phyloP scores from a whole-genome alignment of 2,888 invertebrate genomes.

The Nemotelus pantherinus region DNA sequence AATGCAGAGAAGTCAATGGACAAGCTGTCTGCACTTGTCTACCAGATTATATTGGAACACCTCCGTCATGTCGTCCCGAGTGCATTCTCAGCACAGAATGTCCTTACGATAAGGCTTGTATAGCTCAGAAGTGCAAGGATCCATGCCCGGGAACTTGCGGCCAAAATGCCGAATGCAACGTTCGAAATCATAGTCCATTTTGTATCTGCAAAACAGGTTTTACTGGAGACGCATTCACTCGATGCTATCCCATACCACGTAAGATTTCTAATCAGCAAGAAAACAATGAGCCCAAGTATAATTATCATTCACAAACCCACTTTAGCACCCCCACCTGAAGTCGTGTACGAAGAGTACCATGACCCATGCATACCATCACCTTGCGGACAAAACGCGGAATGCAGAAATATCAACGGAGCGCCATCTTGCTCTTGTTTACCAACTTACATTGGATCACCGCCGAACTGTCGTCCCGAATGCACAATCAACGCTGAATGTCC shows the following conservation, averaged over 20 bases:
- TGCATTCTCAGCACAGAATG: slow-evolving; percentile 78
- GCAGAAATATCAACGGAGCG: slow-evolving; percentile 68
- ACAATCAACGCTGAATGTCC: slow-evolving; percentile 74
- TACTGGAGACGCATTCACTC: slow-evolving; percentile 74
- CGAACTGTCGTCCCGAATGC: slow-evolving; percentile 76
- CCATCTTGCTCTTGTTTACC: slow-evolving; percentile 71
- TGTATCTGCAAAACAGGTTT: slow-evolving; percentile 74
- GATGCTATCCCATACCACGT: slow-evolving; percentile 60
- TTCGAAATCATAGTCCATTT: slow-evolving; percentile 75
- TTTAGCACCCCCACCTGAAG: slow-evolving; percentile 45
- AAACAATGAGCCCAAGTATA: too few species aligned
- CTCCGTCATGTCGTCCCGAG: slow-evolving; percentile 81
- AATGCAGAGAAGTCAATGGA: slow-evolving; percentile 68
- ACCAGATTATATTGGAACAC: slow-evolving; percentile 70
- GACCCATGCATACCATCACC: slow-evolving; percentile 76
- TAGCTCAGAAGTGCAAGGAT: slow-evolving; percentile 73
- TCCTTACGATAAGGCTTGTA: slow-evolving; percentile 70
- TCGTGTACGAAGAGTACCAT: slow-evolving; percentile 55
- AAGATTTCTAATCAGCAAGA: slow-evolving; percentile 67
- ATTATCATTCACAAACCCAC: slow-evolving; percentile 55
- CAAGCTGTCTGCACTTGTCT: slow-evolving; percentile 72
- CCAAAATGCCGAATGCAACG: slow-evolving; percentile 68
- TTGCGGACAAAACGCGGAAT: slow-evolving; percentile 73
- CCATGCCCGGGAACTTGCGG: slow-evolving; percentile 83
- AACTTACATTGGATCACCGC: slow-evolving; percentile 73